Base-by-base conservation (phyloP, 2,888 invertebrate genomes). In the Operophtera brumata region DNA sequence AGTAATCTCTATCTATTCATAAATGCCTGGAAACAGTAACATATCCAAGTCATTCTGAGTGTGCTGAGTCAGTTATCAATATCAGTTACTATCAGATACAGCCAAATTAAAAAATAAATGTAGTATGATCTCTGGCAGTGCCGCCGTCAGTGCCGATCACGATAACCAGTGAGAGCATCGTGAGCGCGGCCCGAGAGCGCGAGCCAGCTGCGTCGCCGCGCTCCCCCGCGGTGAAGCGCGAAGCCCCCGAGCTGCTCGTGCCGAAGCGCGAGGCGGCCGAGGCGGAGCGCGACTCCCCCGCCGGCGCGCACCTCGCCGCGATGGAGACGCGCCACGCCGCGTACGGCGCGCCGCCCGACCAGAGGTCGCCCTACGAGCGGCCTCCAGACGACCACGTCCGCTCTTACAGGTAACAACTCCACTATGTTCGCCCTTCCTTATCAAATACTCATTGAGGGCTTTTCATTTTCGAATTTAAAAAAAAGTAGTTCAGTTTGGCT, bases 261-360 rank as follows among this genome's bases (percentile, higher is more conserved):
- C 94, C 94, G 10, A 94, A 94, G 89, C 91, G 93, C 30, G 94
- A 94, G 84, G 66, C 91, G 90, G 66, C 85, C 84, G 90, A 89
- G 80, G 83, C 87, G 87, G 91, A 94, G 94, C 84, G 92, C 87
- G 95, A 95, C 84, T 94, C 95, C 59, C 65, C 95, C 87, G 40
- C 54, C 45, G 46, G 20, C 20, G 20, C 20, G 2, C 2, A 37
- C 20, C 50, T 43, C 34, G 54, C 49, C 50, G 93, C 93, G 71
- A 94, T 94, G 93, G 95, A 95, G 76, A 92, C 93, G 80, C 90
- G 91, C 78, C 91, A 91, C 77, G 91, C 91, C 70, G 91, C 92
- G 62, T 93, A 94, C 80, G 93, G 92, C 66, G 93, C 94, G 79
- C 92, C 92, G 75, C 92, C 93, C 61, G 91, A 92, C 61, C 94